phyloP scores from a whole-genome alignment of 2,888 invertebrate genomes.

The Synergus umbraculus region DNA sequence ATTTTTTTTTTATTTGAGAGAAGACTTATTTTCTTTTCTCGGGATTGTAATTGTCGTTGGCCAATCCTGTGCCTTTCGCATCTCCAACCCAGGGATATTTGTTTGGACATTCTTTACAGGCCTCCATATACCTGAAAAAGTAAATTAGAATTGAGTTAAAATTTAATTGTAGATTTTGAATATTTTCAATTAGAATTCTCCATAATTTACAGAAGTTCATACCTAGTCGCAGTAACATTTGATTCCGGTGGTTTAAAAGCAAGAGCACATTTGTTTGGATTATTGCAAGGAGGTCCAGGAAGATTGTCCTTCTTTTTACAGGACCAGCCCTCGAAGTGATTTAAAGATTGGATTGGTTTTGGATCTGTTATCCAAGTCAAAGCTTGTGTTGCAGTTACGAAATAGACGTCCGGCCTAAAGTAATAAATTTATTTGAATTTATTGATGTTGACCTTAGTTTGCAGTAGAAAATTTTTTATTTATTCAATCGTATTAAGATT shows the following conservation, averaged over 20 bases:
- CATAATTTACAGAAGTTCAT: conserved; percentile 43
- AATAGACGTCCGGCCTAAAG: conserved; percentile 90
- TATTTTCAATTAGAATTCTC: not conserved
- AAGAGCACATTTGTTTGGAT: conserved; percentile 90
- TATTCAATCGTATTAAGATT: not conserved
- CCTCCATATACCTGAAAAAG: conserved; percentile 86
- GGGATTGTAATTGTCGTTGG: conserved; percentile 89
- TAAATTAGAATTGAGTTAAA: conserved; percentile 29
- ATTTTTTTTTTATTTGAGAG: conserved; percentile 38
- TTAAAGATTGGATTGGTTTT: conserved; percentile 83
- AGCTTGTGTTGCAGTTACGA: conserved; percentile 92
- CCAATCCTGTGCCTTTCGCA: conserved; percentile 89
- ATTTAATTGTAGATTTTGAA: not conserved
- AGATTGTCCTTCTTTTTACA: conserved; percentile 86
- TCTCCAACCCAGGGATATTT: conserved; percentile 94
- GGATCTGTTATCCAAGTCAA: conserved; percentile 95
- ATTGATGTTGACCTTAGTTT: not conserved
- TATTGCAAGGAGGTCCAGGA: conserved; percentile 87
- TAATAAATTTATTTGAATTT: conserved; percentile 17
- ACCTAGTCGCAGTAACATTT: conserved; percentile 87
- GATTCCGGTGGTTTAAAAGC: conserved; percentile 87
- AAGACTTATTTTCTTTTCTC: conserved; percentile 75
- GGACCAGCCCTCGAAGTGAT: conserved; percentile 89
- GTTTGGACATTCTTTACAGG: conserved; percentile 91
- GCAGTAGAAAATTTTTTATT: too few relatives aligned